A percentile compares a stretch with the other conserved stretches of the same genome.
Conservation (phyloP, 2,888 invertebrate genomes). For the Palloptera scutellata region DNA sequence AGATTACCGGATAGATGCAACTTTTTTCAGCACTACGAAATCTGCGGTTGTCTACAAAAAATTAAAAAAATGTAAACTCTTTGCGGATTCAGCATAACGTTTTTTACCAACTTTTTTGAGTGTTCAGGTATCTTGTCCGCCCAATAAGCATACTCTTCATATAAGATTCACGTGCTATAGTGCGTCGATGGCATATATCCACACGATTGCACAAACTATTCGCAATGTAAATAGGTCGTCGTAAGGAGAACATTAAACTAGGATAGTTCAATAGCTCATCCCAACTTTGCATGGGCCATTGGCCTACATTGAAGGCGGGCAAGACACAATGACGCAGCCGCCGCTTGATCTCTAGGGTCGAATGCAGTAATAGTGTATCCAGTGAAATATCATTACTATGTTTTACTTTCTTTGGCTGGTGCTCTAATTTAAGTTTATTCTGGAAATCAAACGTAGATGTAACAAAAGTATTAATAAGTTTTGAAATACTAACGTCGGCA, state of each 20-base stretch:
- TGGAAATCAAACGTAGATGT: too few relatives aligned
- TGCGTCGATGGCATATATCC: constrained; percentile 46
- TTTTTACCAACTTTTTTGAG: constrained; percentile 39
- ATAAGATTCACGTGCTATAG: constrained; percentile 35
- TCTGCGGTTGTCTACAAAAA: constrained; percentile 37
- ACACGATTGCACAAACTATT: constrained; percentile 32
- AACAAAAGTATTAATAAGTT: too few relatives aligned
- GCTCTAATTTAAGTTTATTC: too few relatives aligned
- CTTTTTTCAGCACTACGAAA: constrained; percentile 39
- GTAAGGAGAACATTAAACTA: constrained; percentile 35
- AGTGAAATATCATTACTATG: neutral
- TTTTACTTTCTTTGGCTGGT: too few relatives aligned
- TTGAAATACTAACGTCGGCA: too few relatives aligned
- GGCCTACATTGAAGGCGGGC: constrained; percentile 42
- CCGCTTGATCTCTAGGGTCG: neutral
- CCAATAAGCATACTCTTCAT: constrained; percentile 25
- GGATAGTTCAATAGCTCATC: constrained; percentile 37
- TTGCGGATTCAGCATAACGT: neutral
- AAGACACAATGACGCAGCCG: constrained; percentile 35
- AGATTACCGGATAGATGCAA: constrained; percentile 36
- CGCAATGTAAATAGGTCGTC: constrained; percentile 42
- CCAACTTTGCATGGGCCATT: constrained; percentile 30
- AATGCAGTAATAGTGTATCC: constrained; percentile 18
- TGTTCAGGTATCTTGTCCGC: constrained; percentile 35
- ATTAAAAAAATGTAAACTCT: neutral